Percentiles rank a stretch among this genome's conserved stretches.
These are phyloP conservation scores for Erpobdella octoculata DNA, from an alignment of 2,888 invertebrate species.

Conservation along the genomic window DNA sequence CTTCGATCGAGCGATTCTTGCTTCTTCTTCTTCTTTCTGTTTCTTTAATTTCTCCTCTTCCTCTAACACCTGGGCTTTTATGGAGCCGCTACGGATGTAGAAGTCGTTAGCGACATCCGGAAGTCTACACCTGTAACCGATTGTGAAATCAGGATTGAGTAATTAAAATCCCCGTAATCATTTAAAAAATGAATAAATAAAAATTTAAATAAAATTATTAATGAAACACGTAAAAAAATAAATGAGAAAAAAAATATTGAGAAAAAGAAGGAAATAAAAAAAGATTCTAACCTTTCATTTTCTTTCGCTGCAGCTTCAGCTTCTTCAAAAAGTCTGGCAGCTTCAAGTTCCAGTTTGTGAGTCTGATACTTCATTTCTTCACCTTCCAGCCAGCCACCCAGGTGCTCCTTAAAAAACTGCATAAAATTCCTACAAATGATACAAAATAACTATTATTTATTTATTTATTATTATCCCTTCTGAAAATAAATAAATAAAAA, in stretches of 20 bases:
- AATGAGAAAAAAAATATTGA: not conserved
- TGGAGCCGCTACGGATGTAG: not conserved
- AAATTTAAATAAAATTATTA: not conserved
- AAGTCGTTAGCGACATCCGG: slow-evolving; percentile 9
- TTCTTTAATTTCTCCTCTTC: not conserved
- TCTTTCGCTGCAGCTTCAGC: not conserved
- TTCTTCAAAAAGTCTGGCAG: not conserved
- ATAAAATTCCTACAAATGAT: not conserved
- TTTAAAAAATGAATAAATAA: not conserved
- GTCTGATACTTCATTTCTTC: slow-evolving; percentile 14
- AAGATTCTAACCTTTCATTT: not conserved
- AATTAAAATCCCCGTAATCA: not conserved
- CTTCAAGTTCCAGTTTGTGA: not conserved
- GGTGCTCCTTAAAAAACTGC: not conserved
- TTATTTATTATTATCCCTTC: no score
- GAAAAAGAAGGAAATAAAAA: not conserved
- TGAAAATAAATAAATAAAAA: no score
- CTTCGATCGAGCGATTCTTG: not conserved
- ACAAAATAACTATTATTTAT: no score
- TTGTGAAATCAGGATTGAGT: not conserved
- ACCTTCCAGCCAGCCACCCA: slow-evolving; percentile 3
- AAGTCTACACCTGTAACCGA: not conserved
- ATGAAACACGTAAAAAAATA: not conserved
- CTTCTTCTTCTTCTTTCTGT: not conserved
- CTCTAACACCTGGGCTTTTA: slow-evolving; percentile 7